Evolutionary conservation across 2,888 invertebrate species (phyloP).

Genomic region (Pyrgus malvae): DNA sequence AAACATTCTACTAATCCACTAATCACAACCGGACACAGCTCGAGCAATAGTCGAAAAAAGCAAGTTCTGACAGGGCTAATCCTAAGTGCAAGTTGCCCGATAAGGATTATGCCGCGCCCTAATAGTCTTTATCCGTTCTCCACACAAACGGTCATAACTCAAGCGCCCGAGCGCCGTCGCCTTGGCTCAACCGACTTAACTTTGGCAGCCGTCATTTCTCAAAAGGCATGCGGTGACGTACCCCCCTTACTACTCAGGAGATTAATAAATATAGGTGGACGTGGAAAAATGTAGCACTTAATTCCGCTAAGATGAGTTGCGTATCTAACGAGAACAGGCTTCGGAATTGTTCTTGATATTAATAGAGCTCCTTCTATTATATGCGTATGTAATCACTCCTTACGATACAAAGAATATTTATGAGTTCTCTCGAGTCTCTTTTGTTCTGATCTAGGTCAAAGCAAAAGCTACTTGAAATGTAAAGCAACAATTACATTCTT

Average conservation of each 20-base stretch:
- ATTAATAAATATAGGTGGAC: constrained; percentile 80
- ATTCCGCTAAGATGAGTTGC: constrained; percentile 71
- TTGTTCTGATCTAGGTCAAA: constrained; percentile 19
- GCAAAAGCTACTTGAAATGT: constrained; percentile 4
- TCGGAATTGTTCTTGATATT: constrained; percentile 41
- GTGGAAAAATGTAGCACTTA: constrained; percentile 78
- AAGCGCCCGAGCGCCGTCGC: constrained; percentile 51
- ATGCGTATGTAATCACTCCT: constrained; percentile 26
- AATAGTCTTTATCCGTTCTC: constrained; percentile 78
- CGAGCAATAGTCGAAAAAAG: constrained; percentile 73
- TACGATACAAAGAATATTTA: constrained; percentile 24
- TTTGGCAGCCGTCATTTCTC: constrained; percentile 82
- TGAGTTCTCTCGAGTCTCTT: constrained; percentile 18
- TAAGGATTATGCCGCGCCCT: constrained; percentile 77
- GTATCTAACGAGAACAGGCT: constrained; percentile 51
- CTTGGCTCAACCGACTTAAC: constrained; percentile 80
- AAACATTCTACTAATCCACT: constrained; percentile 51
- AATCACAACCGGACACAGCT: constrained; percentile 72
- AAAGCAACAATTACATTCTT: background rate
- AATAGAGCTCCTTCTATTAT: constrained; percentile 36
- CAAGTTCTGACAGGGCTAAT: constrained; percentile 78
- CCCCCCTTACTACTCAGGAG: constrained; percentile 53
- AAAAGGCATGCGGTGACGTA: constrained; percentile 77
- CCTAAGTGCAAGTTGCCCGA: constrained; percentile 81
- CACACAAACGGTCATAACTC: constrained; percentile 80